These are phyloP conservation scores for Piezodorus guildinii DNA, from an alignment of 1,140 invertebrate genomes.

Conservation along the genomic window DNA sequence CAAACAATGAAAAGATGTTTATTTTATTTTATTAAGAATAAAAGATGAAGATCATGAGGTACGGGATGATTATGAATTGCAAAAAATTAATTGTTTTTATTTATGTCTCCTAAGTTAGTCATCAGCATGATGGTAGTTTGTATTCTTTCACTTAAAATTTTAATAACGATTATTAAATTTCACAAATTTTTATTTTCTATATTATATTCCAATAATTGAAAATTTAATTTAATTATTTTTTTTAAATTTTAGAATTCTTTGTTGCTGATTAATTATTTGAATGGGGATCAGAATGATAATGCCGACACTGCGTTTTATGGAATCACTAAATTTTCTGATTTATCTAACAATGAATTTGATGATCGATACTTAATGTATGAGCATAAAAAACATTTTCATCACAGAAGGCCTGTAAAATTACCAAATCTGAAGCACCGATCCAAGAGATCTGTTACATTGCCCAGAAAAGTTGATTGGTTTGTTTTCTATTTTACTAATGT, in stretches of 20 bases:
- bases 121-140: no score
- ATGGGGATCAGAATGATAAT: constrained; percentile 40
- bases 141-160: no score
- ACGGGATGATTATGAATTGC: no score
- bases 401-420: constrained; percentile 28
- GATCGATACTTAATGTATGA: constrained; percentile 37
- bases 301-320: constrained; percentile 51
- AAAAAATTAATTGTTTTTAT: no score
- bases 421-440: constrained; percentile 21
- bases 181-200: no score
- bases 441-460: constrained; percentile 23
- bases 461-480: constrained; percentile 31
- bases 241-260: constrained; percentile 43
- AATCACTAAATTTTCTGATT: constrained; percentile 59
- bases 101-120: no score
- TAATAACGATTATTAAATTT: no score
- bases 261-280: constrained; percentile 46
- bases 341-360: constrained; percentile 57
- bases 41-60: no score
- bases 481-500: constrained; percentile 9
- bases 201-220: no score
- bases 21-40: no score
- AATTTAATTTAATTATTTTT: not conserved
- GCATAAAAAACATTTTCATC: constrained; percentile 29
- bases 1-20: no score